Conservation (phyloP, 2,113 vertebrate species). For the Leptosomus discolor region DNA sequence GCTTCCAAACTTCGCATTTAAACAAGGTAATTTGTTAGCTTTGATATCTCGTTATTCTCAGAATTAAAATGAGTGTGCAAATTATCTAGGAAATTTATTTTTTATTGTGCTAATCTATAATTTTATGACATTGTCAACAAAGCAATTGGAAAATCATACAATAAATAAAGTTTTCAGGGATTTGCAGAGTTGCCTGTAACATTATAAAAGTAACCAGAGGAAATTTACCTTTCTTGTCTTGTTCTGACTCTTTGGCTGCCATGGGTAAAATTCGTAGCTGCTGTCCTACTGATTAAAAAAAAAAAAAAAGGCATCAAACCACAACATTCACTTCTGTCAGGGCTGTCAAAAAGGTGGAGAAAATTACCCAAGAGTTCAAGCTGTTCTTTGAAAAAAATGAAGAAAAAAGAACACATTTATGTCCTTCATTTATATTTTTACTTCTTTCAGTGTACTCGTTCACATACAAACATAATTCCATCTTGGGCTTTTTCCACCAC, state of each 20-base stretch:
- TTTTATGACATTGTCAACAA: not conserved
- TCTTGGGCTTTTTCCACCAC: not conserved
- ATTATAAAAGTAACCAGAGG: not conserved
- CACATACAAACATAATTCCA: not conserved
- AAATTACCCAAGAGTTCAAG: slow-evolving; percentile 31
- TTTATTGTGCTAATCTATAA: not conserved
- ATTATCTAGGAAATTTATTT: not conserved
- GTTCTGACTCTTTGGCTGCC: slow-evolving; percentile 13
- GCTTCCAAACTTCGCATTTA: not conserved
- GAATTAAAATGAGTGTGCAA: not conserved
- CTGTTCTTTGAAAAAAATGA: slow-evolving; percentile 28
- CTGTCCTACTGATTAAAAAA: slow-evolving; percentile 11
- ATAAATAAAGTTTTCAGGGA: not conserved
- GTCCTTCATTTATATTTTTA: not conserved
- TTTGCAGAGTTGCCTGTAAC: not conserved
- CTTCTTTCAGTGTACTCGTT: not conserved
- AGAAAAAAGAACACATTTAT: not conserved
- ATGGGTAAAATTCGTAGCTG: slow-evolving; percentile 4
- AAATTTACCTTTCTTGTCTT: slow-evolving; percentile 38
- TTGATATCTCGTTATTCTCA: not conserved
- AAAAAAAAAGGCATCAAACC: slow-evolving; percentile 26
- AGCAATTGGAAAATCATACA: not conserved
- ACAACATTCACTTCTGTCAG: slow-evolving; percentile 42
- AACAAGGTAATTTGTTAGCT: not conserved
- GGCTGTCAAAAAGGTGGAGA: slow-evolving; percentile 34